A percentile compares a stretch with the other conserved stretches of the same genome.
These are phyloP conservation scores for Pampus argenteus DNA, from an alignment of 2,797 vertebrate species.

Conservation along the genomic window DNA sequence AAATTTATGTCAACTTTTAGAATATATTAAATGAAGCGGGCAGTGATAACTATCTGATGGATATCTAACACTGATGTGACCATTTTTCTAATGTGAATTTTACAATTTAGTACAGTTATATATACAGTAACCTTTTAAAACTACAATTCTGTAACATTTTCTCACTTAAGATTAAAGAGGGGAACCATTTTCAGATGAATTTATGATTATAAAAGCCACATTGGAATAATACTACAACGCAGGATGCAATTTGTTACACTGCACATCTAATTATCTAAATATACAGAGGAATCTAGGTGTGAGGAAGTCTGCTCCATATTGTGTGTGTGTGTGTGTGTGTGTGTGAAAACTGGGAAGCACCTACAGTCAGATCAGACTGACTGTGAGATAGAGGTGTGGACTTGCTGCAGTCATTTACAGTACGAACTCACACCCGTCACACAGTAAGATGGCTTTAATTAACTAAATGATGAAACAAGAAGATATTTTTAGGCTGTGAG, in stretches of 20 bases:
- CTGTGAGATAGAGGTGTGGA: conserved; percentile 40
- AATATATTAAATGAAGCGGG: not conserved
- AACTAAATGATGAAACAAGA: not conserved
- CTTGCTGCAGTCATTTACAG: conserved; percentile 16
- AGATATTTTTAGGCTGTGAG: conserved; percentile 26
- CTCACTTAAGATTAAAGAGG: not conserved
- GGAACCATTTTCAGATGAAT: not conserved
- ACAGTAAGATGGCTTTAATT: not conserved
- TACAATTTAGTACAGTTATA: not conserved
- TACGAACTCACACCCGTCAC: conserved; percentile 25
- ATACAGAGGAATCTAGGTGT: not conserved
- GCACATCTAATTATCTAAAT: not conserved
- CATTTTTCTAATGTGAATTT: not conserved
- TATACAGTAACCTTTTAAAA: not conserved
- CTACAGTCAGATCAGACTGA: conserved; percentile 19
- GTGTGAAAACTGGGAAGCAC: conserved; percentile 12
- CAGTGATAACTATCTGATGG: not conserved
- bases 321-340: conserved; percentile 4
- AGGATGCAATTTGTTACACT: not conserved
- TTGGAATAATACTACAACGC: not conserved
- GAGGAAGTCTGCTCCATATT: conserved; percentile 1
- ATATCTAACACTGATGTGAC: not conserved
- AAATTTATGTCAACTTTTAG: not conserved
- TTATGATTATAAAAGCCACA: fast-evolving
- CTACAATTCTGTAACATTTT: not conserved